phyloP scores from a whole-genome alignment of 1,140 invertebrate genomes.

The Triops longicaudatus region DNA sequence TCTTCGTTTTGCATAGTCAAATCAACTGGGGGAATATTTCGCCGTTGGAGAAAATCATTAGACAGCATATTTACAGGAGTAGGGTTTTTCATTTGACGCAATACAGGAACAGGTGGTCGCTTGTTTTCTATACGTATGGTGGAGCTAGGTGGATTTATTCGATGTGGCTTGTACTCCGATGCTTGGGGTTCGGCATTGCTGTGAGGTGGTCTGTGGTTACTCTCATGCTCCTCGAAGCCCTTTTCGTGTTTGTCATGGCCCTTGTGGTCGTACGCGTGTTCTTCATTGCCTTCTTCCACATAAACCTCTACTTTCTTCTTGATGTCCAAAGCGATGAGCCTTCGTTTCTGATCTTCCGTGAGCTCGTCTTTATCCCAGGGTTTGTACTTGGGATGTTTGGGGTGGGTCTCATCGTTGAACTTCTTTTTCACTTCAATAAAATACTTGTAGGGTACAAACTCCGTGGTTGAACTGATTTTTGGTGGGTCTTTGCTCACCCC shows the following conservation, averaged over 20 bases:
- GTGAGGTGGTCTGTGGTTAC: neutral
- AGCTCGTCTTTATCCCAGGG: neutral
- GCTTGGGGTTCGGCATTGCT: neutral
- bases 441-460: neutral
- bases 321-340: neutral
- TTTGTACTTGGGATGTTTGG: neutral
- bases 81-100: neutral
- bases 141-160: neutral
- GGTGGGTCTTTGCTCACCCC: neutral
- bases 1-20: neutral
- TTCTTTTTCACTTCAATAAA: conserved; percentile 13
- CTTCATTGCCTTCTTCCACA: conserved; percentile 1
- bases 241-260: neutral
- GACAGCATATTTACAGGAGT: neutral
- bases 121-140: neutral
- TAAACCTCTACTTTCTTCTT: neutral
- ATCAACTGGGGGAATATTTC: neutral
- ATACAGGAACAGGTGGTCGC: neutral
- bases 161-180: neutral
- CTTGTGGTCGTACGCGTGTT: neutral
- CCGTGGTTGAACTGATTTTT: neutral
- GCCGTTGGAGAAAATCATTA: neutral
- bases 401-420: neutral
- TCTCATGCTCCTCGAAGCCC: neutral
- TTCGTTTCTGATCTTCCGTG: neutral